A percentile compares a stretch with the other conserved stretches of the same genome.
Evolutionary conservation across 2,888 invertebrate species (phyloP).

Genomic region (Nezara viridula): DNA sequence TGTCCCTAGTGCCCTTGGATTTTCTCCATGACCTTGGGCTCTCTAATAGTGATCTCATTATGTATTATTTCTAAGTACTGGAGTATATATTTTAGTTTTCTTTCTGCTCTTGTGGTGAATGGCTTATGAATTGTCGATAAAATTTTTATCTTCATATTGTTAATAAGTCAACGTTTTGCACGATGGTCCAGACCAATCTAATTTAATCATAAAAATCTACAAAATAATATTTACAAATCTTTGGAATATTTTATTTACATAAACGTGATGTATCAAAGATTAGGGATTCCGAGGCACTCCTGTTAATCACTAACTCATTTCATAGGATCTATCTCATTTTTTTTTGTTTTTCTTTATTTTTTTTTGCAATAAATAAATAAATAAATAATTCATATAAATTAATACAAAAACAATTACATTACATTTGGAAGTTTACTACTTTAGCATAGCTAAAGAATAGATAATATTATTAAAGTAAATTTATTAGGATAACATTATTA

Average conservation of each 20-base stretch:
- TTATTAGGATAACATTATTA: not conserved
- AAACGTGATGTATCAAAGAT: not conserved
- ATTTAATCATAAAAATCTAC: slow-evolving; percentile 7
- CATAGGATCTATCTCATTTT: not conserved
- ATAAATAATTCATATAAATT: slow-evolving; percentile 39
- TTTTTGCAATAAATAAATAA: not conserved
- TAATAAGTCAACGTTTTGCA: not conserved
- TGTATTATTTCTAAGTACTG: no score
- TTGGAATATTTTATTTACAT: slow-evolving; percentile 36
- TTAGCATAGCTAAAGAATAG: not conserved
- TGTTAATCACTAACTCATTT: not conserved
- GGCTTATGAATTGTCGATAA: no score
- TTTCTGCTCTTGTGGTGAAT: no score
- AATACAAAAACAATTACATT: not conserved
- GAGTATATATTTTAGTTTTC: no score
- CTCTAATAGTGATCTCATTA: no score
- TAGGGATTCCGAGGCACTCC: not conserved
- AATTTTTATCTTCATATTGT: no score
- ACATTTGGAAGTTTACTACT: not conserved
- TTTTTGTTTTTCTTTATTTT: not conserved
- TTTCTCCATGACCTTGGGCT: no score
- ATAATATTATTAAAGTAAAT: not conserved
- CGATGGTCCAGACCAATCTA: not conserved
- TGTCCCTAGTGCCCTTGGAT: no score
- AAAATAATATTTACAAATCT: slow-evolving; percentile 38